Evolutionary conservation across 2,113 vertebrate species (phyloP).

Genomic region (Serinus canaria): DNA sequence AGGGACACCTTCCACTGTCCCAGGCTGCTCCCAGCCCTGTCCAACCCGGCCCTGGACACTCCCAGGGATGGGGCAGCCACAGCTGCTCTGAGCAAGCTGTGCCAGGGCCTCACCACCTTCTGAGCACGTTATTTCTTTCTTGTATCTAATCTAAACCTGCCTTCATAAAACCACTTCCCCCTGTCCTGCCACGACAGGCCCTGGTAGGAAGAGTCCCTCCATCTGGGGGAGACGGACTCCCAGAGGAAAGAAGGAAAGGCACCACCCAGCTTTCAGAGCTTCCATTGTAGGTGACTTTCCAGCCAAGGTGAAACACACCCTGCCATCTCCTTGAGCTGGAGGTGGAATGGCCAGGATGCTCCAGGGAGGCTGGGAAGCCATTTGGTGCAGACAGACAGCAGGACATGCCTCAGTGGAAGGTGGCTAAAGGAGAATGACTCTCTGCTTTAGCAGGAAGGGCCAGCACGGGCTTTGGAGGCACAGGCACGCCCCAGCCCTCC

Average conservation of each 20-base stretch:
- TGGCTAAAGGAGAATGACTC: accelerated
- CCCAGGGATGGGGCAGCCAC: neutral
- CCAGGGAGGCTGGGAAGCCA: neutral
- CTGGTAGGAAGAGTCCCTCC: neutral
- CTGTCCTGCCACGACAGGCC: neutral
- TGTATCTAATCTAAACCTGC: neutral
- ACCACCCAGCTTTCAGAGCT: neutral
- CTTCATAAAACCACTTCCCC: neutral
- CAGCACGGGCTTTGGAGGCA: neutral
- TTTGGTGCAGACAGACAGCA: neutral
- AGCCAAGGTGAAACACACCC: neutral
- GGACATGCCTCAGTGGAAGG: neutral
- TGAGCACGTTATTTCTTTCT: neutral
- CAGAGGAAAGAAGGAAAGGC: neutral
- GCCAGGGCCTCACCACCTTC: neutral
- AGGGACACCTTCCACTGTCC: neutral
- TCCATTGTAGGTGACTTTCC: neutral
- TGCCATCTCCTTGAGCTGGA: accelerated
- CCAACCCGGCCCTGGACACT: neutral
- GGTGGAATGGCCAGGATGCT: neutral
- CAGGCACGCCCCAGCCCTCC: neutral
- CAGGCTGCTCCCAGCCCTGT: neutral
- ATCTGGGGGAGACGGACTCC: neutral
- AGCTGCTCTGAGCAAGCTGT: neutral
- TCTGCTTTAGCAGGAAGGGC: neutral